Evolutionary conservation across 1,140 invertebrate species (phyloP).

Genomic region (Conus ventricosus): DNA sequence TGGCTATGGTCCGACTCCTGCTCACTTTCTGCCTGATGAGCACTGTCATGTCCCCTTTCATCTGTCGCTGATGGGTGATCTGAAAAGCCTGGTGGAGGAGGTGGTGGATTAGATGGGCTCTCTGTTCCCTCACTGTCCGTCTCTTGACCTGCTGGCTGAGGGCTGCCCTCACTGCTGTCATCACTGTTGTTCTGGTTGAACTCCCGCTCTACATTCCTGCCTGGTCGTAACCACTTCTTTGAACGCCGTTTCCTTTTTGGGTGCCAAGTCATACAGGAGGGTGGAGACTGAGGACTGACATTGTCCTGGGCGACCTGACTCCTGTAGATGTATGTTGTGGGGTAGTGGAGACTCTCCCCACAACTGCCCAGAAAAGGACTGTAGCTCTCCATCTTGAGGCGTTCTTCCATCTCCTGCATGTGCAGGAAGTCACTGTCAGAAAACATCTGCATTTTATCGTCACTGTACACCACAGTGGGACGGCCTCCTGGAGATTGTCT

Average conservation of each 20-base stretch:
- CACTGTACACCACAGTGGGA: background rate
- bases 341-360: background rate
- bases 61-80: background rate
- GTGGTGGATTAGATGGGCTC: no score
- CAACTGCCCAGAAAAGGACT: background rate
- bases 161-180: constrained; percentile 1
- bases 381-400: background rate
- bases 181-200: constrained; percentile 23
- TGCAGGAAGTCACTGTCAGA: background rate
- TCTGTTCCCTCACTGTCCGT: background rate
- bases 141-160: background rate
- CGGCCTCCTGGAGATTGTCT: background rate
- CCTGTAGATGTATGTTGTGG: background rate
- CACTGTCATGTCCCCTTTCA: background rate
- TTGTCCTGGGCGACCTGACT: background rate
- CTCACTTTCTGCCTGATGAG: background rate
- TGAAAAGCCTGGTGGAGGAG: background rate
- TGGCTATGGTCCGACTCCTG: background rate
- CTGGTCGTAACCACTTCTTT: background rate
- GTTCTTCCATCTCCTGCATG: background rate
- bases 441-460: background rate
- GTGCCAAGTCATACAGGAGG: background rate
- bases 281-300: background rate
- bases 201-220: background rate
- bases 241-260: background rate